Conservation (phyloP, 2,797 vertebrate genomes). For the Gallinago solitaria region DNA sequence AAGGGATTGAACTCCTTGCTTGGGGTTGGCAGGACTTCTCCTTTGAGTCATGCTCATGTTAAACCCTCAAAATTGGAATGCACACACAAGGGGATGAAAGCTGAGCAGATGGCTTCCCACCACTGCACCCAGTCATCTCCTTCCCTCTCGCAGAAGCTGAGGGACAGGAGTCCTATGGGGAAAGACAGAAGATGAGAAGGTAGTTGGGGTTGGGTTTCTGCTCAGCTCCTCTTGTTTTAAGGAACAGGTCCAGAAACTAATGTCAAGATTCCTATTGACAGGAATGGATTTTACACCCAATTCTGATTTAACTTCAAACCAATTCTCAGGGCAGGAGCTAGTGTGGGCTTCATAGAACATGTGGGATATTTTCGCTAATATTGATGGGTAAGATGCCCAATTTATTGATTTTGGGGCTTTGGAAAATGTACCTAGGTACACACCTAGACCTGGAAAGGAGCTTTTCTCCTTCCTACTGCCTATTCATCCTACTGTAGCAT, state of each 20-base stretch:
- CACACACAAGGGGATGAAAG: accelerated
- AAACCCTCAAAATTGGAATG: neutral
- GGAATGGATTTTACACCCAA: neutral
- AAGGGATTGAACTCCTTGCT: neutral
- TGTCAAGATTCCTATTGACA: neutral
- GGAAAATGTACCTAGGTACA: neutral
- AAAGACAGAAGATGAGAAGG: neutral
- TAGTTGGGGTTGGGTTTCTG: neutral
- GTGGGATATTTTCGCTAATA: neutral
- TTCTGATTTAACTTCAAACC: neutral
- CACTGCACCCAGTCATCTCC: too few relatives aligned
- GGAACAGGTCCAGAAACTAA: neutral
- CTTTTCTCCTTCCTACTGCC: neutral
- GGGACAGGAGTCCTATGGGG: neutral
- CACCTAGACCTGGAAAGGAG: neutral
- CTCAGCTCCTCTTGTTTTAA: neutral
- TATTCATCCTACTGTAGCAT: neutral
- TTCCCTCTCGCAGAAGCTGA: neutral
- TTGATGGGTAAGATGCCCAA: accelerated
- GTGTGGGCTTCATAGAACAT: neutral
- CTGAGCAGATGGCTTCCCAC: neutral
- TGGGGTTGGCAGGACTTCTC: neutral
- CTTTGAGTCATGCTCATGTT: accelerated
- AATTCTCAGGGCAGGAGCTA: neutral
- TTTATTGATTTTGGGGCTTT: neutral